Conservation (phyloP, 2,888 invertebrate genomes). For the Leptinotarsa tumamoca region DNA sequence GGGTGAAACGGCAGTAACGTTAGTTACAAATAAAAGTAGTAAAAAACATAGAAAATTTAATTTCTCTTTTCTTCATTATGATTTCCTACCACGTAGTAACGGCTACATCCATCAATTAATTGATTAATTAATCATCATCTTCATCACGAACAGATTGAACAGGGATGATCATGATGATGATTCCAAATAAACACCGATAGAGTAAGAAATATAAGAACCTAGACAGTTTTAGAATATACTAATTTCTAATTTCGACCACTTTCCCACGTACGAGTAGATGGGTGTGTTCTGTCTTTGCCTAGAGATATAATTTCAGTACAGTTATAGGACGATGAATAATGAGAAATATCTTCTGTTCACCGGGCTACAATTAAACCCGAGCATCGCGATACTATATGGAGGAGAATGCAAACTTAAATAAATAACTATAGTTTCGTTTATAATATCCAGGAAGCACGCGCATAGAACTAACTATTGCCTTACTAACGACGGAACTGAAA, state of each 20-base stretch:
- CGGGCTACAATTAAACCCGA: slow-evolving; percentile 36
- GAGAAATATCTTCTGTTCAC: slow-evolving; percentile 38
- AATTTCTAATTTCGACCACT: neutral
- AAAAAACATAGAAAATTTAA: too few relatives aligned
- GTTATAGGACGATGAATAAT: slow-evolving; percentile 55
- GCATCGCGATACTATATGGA: slow-evolving; percentile 21
- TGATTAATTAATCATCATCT: too few relatives aligned
- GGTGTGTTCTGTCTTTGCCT: slow-evolving; percentile 54
- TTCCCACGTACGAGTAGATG: slow-evolving; percentile 45
- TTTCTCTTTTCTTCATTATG: too few relatives aligned
- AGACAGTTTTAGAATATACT: too few relatives aligned
- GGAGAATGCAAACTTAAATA: slow-evolving; percentile 7
- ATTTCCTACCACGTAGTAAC: too few relatives aligned
- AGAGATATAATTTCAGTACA: slow-evolving; percentile 56
- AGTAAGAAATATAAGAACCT: too few relatives aligned
- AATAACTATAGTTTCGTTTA: slow-evolving; percentile 9
- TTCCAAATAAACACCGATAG: too few relatives aligned
- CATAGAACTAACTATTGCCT: neutral
- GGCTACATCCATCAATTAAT: too few relatives aligned
- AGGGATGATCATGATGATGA: too few relatives aligned
- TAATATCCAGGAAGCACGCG: neutral
- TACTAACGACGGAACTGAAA: neutral
- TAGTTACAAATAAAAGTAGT: too few relatives aligned
- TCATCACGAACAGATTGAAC: too few relatives aligned
- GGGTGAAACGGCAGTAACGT: too few relatives aligned